Evolutionary conservation across 2,888 invertebrate genomes (phyloP).

Genomic region (Seira ritae): DNA sequence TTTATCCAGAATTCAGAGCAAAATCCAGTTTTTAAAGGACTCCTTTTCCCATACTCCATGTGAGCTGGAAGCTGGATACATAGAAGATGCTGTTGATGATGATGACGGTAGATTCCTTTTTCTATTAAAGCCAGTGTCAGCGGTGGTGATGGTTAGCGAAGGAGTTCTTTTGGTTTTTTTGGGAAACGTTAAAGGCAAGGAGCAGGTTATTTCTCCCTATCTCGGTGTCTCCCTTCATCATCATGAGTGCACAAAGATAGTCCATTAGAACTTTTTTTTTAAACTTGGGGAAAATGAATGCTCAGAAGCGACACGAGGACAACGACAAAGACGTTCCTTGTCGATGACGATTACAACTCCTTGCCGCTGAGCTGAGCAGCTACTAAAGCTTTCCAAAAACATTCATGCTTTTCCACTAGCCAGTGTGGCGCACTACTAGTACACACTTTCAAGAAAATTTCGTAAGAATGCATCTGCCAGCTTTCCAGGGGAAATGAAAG

Average conservation of each 20-base stretch:
- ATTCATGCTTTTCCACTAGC: not conserved
- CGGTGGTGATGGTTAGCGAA: constrained; percentile 16
- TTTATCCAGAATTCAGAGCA: constrained; percentile 58
- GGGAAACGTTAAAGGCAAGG: constrained; percentile 50
- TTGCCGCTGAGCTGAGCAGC: constrained; percentile 9
- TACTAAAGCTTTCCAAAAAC: not conserved
- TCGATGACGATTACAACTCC: constrained; percentile 37
- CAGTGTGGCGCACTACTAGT: constrained; percentile 4
- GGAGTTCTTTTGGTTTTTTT: not conserved
- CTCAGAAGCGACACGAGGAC: constrained; percentile 27
- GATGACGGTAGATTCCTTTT: constrained; percentile 27
- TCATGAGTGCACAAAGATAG: constrained; percentile 13
- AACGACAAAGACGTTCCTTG: constrained; percentile 53
- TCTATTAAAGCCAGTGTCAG: not conserved
- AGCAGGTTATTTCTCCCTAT: constrained; percentile 56
- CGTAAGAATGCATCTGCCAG: not conserved
- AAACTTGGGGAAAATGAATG: constrained; percentile 36
- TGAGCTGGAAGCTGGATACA: no score
- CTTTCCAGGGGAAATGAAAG: not conserved
- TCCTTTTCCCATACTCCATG: not conserved
- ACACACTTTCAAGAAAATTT: no score
- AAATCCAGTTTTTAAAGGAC: constrained; percentile 55
- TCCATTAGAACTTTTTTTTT: constrained; percentile 19
- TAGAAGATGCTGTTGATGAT: constrained; percentile 25
- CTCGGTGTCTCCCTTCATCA: constrained; percentile 32